phyloP scores from a whole-genome alignment of 1,140 invertebrate species.

The Carposina sasakii region DNA sequence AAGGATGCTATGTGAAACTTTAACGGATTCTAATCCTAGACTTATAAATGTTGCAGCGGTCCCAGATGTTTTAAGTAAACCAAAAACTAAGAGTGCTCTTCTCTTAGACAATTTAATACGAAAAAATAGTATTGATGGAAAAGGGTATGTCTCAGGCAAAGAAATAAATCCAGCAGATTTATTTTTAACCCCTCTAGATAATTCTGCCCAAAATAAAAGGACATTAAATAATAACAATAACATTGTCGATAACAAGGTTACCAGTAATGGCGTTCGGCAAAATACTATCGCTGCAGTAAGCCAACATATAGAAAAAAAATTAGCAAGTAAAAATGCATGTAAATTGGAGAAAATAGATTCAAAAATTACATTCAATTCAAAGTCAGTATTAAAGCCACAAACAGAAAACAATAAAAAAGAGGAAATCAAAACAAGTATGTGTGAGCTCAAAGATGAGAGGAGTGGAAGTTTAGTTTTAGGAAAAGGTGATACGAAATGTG shows the following conservation, averaged over 20 bases:
- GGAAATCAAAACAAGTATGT: no score
- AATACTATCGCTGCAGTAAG: slow-evolving; percentile 58
- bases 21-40: slow-evolving; percentile 37
- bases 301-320: slow-evolving; percentile 56
- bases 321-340: slow-evolving; percentile 53
- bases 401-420: slow-evolving; percentile 37
- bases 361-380: slow-evolving; percentile 51
- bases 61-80: slow-evolving; percentile 42
- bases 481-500: no score
- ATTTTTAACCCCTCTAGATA: slow-evolving; percentile 53
- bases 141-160: slow-evolving; percentile 45
- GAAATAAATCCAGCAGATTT: slow-evolving; percentile 59
- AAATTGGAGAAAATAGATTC: slow-evolving; percentile 59
- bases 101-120: slow-evolving; percentile 71
- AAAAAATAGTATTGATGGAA: slow-evolving; percentile 73
- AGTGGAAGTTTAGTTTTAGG: no score
- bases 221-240: slow-evolving; percentile 71
- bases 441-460: no score
- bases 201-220: slow-evolving; percentile 52
- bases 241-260: slow-evolving; percentile 60
- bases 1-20: slow-evolving; percentile 38
- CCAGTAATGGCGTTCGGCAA: slow-evolving; percentile 53
- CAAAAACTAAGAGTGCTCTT: slow-evolving; percentile 66
- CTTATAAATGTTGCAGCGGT: slow-evolving; percentile 48
- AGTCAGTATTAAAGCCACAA: slow-evolving; percentile 60